Percentiles rank a stretch among this genome's conserved stretches.
Evolutionary conservation across 2,888 invertebrate species (phyloP).

Genomic region (Drosophila lacicola): DNA sequence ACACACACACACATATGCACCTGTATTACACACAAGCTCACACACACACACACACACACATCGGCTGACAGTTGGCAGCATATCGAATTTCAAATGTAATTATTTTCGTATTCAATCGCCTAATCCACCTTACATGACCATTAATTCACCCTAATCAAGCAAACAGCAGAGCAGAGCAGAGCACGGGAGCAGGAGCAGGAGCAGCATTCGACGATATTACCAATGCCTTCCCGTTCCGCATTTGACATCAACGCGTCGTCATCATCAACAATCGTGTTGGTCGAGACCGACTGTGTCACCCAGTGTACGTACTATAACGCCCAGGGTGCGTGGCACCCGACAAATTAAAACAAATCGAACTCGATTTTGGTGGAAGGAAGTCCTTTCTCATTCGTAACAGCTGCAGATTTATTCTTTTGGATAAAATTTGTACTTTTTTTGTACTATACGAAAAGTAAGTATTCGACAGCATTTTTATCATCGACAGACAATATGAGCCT

Average conservation of each 20-base stretch:
- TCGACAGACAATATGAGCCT: no score
- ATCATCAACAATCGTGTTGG: slow-evolving; percentile 39
- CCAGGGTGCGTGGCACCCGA: slow-evolving; percentile 44
- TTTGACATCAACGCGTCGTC: slow-evolving; percentile 72
- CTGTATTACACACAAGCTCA: slow-evolving; percentile 37
- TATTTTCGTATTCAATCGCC: slow-evolving; percentile 83
- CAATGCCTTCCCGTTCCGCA: slow-evolving; percentile 48
- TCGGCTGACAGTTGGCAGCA: slow-evolving; percentile 64
- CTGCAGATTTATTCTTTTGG: no score
- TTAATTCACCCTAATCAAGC: slow-evolving; percentile 85
- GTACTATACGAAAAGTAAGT: no score
- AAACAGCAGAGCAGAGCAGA: slow-evolving; percentile 1
- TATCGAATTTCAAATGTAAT: slow-evolving; percentile 84
- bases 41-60: slow-evolving; percentile 15
- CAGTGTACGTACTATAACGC: slow-evolving; percentile 1
- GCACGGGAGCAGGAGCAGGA: slow-evolving; percentile 2
- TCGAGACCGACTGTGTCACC: slow-evolving; percentile 39
- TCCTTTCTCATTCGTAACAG: no score
- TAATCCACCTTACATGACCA: slow-evolving; percentile 85
- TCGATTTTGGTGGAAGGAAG: background rate
- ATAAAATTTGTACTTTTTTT: no score
- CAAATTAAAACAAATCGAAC: slow-evolving; percentile 23
- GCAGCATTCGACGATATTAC: slow-evolving; percentile 18
- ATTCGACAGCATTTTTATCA: no score
- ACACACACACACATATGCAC: slow-evolving; percentile 45